phyloP scores from a whole-genome alignment of 2,888 invertebrate genomes.

The Tetranychus truncatus region DNA sequence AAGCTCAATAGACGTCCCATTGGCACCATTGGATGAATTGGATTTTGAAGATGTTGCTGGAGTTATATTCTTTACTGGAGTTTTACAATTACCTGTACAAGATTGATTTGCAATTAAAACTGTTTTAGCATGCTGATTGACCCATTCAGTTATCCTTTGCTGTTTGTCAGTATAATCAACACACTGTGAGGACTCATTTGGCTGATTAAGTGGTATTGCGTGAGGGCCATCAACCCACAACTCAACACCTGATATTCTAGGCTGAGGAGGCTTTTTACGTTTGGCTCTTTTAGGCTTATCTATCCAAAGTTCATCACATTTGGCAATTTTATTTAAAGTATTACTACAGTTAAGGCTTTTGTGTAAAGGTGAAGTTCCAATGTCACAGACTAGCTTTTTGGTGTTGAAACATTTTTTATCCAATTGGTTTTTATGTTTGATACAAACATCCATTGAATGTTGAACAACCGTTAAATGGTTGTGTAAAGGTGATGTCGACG shows the following conservation, averaged over 20 bases:
- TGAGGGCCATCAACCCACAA: conserved; percentile 85
- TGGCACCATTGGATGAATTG: neutral
- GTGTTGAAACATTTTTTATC: neutral
- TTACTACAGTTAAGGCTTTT: conserved; percentile 2
- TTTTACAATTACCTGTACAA: neutral
- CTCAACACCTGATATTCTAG: conserved; percentile 40
- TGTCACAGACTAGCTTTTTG: conserved; percentile 5
- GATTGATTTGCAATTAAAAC: neutral
- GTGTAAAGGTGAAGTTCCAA: conserved; percentile 10
- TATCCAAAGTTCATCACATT: conserved; percentile 81
- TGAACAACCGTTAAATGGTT: neutral
- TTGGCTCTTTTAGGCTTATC: conserved; percentile 48
- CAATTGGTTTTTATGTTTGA: neutral
- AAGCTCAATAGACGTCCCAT: neutral
- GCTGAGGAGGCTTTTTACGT: conserved; percentile 22
- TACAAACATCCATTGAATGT: neutral
- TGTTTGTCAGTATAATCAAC: conserved; percentile 16
- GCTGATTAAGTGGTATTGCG: neutral
- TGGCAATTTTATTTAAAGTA: neutral
- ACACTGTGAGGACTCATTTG: neutral
- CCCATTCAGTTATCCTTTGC: conserved; percentile 18
- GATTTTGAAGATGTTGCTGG: neutral
- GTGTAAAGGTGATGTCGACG: neutral
- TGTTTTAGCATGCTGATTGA: conserved; percentile 15
- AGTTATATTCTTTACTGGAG: neutral